Evolutionary conservation across 1,140 invertebrate species (phyloP), one percentile per base, ranked within the genome.

Genomic region (Triops longicaudatus): DNA sequence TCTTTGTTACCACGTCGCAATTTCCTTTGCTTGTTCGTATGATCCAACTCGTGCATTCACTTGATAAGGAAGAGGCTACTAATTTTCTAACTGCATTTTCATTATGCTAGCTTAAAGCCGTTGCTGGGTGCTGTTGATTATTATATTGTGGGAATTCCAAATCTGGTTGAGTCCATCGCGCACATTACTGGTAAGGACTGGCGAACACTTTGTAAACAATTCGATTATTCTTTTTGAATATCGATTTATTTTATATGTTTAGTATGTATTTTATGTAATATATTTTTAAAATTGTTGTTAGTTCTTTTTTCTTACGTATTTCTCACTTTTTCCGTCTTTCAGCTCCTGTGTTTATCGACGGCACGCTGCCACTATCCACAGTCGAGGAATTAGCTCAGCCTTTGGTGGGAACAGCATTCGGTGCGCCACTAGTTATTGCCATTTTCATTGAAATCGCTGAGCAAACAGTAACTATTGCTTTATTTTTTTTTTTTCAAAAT

Each of bases 91-190:
- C n/a, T n/a, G n/a, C n/a, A n/a, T n/a, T n/a, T n/a, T n/a, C n/a
- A n/a, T n/a, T n/a, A n/a, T n/a, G n/a, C n/a, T 79, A 86, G 85
- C 50, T 80, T 86, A 26, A 79, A 79, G 74, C 85, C 89, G 82
- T 84, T 90, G 75, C 82, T 90, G 22, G 83, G 85, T 78, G 80
- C 82, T 78, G 87, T 87, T 10, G 87, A 89, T 73, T 91, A 93
- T 81, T 84, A 92, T 80, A 84, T 88, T 71, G 88, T 92, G 79
- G 91, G 93, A 86, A 88, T 93, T 84, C 92, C 92, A n/a, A 89
- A 88, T 80, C 85, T 92, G 63, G 92, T 89, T 88, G 83, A 86
- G 42, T 92, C 91, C 81, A 83, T 91, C 80, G 88, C 88, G 11
- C 88, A 92, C 83, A 85, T 91, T 81, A 81, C 17, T 63, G 50